phyloP scores from a whole-genome alignment of 2,797 vertebrate species.

The Borostomias antarcticus region DNA sequence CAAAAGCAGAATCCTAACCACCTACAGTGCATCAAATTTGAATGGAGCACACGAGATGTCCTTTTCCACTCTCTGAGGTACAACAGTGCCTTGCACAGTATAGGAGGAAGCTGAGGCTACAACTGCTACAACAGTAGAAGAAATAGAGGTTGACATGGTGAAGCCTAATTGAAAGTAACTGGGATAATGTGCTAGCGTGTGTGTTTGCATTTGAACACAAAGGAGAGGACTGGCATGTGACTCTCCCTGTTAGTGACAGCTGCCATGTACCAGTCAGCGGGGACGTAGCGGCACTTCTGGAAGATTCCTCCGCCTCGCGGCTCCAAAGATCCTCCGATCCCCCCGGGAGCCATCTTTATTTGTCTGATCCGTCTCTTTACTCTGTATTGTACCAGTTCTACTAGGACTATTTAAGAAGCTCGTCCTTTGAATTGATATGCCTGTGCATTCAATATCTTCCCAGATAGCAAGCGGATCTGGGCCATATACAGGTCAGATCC shows the following conservation, averaged over 20 bases:
- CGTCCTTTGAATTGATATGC: slow-evolving; percentile 47
- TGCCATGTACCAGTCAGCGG: slow-evolving; percentile 76
- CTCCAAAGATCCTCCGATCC: slow-evolving; percentile 69
- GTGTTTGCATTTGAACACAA: slow-evolving; percentile 76
- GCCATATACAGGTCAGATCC: too few relatives aligned
- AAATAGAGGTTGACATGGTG: slow-evolving; percentile 70
- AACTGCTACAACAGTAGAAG: slow-evolving; percentile 60
- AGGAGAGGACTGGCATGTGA: slow-evolving; percentile 69
- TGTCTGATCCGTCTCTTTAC: slow-evolving; percentile 70
- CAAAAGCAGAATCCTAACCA: slow-evolving; percentile 64
- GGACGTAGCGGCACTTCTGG: slow-evolving; percentile 51
- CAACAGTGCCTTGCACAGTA: slow-evolving; percentile 45
- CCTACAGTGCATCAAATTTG: slow-evolving; percentile 79
- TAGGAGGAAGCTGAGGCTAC: slow-evolving; percentile 59
- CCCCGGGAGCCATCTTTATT: slow-evolving; percentile 62
- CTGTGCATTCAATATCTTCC: slow-evolving; percentile 49
- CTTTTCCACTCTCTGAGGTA: slow-evolving; percentile 66
- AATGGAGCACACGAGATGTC: slow-evolving; percentile 75
- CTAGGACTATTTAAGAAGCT: slow-evolving; percentile 59
- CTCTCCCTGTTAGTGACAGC: slow-evolving; percentile 80
- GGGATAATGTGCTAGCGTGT: slow-evolving; percentile 63
- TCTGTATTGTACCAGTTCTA: slow-evolving; percentile 35
- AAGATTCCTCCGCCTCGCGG: slow-evolving; percentile 59
- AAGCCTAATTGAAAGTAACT: slow-evolving; percentile 80
- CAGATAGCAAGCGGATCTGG: too few relatives aligned